A percentile compares a stretch with the other conserved stretches of the same genome.
Conservation (phyloP, 1,140 invertebrate species). For the Calliphora vicina region DNA sequence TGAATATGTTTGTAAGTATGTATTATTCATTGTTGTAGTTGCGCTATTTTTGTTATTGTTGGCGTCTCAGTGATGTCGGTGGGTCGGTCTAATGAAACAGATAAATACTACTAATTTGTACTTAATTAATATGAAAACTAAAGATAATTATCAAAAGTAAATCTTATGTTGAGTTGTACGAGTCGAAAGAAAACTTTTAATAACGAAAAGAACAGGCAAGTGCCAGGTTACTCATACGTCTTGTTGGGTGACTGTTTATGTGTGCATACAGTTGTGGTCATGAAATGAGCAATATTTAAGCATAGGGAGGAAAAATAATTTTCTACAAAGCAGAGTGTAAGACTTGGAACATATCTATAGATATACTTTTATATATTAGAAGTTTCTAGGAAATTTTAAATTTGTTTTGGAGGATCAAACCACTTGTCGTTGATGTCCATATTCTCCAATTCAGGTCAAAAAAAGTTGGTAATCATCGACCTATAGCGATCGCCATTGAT, state of each 20-base stretch:
- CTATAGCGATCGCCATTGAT: too few relatives aligned
- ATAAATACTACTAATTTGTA: constrained; percentile 3
- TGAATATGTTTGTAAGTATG: background rate
- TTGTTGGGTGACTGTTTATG: background rate
- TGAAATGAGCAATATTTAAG: background rate
- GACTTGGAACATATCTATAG: too few relatives aligned
- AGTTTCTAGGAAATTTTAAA: too few relatives aligned
- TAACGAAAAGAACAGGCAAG: background rate
- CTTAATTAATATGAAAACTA: background rate
- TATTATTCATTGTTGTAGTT: too few relatives aligned
- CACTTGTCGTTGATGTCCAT: too few relatives aligned
- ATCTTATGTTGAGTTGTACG: background rate
- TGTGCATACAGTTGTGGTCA: background rate
- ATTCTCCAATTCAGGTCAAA: too few relatives aligned
- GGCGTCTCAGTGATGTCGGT: background rate
- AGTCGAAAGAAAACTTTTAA: background rate
- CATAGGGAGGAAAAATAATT: too few relatives aligned
- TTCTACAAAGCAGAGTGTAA: too few relatives aligned
- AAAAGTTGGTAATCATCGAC: too few relatives aligned
- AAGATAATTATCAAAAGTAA: background rate
- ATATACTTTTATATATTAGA: too few relatives aligned
- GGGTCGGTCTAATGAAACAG: background rate
- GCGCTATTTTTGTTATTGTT: background rate
- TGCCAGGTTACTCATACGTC: background rate
- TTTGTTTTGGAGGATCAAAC: too few relatives aligned